Conservation (phyloP, 1,140 invertebrate genomes). For the Triops longicaudatus region DNA sequence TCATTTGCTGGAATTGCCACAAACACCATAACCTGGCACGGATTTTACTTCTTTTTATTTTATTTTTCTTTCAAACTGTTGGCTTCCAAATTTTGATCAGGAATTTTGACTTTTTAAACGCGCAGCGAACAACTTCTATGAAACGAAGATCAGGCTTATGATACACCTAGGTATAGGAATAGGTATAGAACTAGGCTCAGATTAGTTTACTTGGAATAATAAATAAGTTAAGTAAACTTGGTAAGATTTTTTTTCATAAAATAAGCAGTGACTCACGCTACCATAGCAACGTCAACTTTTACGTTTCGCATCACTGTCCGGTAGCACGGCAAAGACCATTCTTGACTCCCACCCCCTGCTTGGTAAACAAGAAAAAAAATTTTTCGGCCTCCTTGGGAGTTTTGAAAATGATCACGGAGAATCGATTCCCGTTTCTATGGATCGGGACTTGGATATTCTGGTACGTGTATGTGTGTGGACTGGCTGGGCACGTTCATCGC, state of each 20-base stretch:
- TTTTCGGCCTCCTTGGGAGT: not conserved
- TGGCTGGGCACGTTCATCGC: not conserved
- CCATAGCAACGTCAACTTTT: not conserved
- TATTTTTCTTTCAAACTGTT: not conserved
- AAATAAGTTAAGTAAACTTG: no score
- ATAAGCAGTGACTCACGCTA: not conserved
- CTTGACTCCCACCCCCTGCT: not conserved
- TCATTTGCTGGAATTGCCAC: no score
- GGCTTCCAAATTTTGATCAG: no score
- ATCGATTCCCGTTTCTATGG: not conserved
- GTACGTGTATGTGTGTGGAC: not conserved
- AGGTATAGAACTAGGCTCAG: no score
- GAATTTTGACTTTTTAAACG: no score
- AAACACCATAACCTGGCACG: no score
- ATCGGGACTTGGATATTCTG: not conserved
- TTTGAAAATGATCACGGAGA: not conserved
- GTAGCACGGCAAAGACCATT: not conserved
- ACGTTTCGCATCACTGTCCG: no score
- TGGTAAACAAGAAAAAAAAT: not conserved
- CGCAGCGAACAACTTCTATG: no score
- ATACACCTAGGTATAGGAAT: no score
- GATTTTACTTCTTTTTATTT: not conserved
- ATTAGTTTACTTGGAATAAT: no score
- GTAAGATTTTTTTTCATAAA: no score
- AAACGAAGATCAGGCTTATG: no score